Base-by-base conservation (phyloP, 2,888 invertebrate genomes). In the Noctua comes region DNA sequence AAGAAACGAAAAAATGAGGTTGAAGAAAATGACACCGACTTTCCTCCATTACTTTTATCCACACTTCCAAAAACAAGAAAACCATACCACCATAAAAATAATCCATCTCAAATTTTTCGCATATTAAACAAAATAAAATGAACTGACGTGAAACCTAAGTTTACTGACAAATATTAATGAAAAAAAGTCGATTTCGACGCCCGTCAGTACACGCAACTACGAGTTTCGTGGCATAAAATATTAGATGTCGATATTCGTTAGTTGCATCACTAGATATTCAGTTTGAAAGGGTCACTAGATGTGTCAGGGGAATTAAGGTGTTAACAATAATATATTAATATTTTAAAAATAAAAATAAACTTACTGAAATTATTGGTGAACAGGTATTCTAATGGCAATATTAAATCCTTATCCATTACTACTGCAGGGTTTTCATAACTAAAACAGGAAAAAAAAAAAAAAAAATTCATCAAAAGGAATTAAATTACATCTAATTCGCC, bases 201-300 rank as follows among this genome's bases (percentile, higher is more conserved):
- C 83, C 86, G 85, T 89, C 90, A 89, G 88, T 86, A 88, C 84
- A 87, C 86, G 84, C 80, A 80, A 80, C 77, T 77, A 78, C 79
- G 85, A 90, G 88, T 90, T 91, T 88, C 86, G 85, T 83, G 83
- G 91, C 91, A 93, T 93, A 94, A 94, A 93, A 94, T 94, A 94
- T 94, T 92, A 93, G 90, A 88, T 93, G 94, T 95, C 95, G 91
- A 93, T 93, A 91, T 90, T 87, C 82, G 91, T 94, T 95, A 91
- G 88, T 83, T 91, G 93, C 94, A 91, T 93, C 95, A 93, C 94
- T 95, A 93, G 92, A 74, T 66, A 76, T 68, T 51, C n/a, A 62
- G 46, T 68, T 70, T 27, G 0, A 31, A 69, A 64, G 51, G 31
- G 36, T 27, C 11, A 74, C 82, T 85, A 31, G 84, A 85, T 82